A percentile compares a stretch with the other conserved stretches of the same genome.
Evolutionary conservation across 1,140 invertebrate species (phyloP).

Genomic region (Acromyrmex echinatior): DNA sequence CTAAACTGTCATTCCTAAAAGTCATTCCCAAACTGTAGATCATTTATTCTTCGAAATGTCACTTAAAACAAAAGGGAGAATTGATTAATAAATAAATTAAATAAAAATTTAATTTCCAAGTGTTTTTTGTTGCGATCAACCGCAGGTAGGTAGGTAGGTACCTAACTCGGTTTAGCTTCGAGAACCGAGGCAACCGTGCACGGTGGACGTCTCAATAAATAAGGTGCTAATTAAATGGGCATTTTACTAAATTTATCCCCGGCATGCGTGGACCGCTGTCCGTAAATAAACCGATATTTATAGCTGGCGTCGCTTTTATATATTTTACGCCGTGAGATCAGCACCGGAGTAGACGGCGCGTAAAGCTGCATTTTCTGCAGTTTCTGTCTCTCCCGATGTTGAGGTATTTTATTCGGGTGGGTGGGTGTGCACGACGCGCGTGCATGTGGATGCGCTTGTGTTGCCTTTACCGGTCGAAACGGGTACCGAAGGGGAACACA

Average conservation of each 20-base stretch:
- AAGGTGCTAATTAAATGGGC: constrained; percentile 86
- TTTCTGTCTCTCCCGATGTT: constrained; percentile 76
- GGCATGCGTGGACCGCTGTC: constrained; percentile 76
- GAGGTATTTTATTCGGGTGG: constrained; percentile 68
- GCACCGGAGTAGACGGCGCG: constrained; percentile 51
- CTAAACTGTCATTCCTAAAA: not conserved
- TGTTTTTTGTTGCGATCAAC: not conserved
- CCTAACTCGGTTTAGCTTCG: constrained; percentile 17
- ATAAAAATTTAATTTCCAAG: not conserved
- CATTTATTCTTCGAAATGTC: not conserved
- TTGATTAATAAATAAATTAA: not conserved
- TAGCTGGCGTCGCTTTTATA: constrained; percentile 73
- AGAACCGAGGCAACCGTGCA: not conserved
- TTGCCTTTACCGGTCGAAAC: constrained; percentile 39
- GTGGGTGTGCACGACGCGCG: constrained; percentile 16
- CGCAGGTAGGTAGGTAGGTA: not conserved
- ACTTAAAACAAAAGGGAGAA: not conserved
- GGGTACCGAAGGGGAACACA: constrained; percentile 52
- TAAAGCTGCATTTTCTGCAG: constrained; percentile 74
- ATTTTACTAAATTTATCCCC: constrained; percentile 85
- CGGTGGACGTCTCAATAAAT: constrained; percentile 85
- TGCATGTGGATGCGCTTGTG: constrained; percentile 7
- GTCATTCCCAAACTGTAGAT: not conserved
- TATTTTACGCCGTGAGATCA: constrained; percentile 42
- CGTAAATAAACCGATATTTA: constrained; percentile 86